Evolutionary conservation across 2,797 vertebrate species (phyloP).

Genomic region (Chelonia mydas): DNA sequence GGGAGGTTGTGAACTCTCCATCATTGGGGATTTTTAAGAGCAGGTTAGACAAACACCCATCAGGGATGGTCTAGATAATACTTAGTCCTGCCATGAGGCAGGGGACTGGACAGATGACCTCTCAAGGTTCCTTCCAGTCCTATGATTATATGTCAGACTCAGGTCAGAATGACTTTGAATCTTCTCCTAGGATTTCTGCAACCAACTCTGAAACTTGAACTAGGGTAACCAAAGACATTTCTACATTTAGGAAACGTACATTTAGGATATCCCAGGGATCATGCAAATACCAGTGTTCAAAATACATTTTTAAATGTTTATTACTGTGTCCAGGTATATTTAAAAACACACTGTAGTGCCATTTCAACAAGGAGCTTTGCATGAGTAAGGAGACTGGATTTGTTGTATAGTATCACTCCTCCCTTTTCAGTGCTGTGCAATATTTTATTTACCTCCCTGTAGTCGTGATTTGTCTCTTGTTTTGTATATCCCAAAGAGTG

Average conservation of each 20-base stretch:
- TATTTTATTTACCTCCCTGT: conserved; percentile 86
- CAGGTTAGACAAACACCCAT: no score
- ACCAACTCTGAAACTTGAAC: background rate
- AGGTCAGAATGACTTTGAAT: background rate
- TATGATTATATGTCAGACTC: background rate
- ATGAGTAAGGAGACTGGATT: background rate
- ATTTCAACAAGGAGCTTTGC: background rate
- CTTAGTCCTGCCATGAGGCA: no score
- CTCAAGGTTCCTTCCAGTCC: no score
- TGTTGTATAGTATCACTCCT: background rate
- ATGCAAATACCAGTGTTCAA: background rate
- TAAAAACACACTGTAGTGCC: background rate
- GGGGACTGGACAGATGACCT: no score
- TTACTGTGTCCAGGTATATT: fast-evolving
- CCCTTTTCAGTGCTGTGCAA: background rate
- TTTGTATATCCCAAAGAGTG: conserved; percentile 86
- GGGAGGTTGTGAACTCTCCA: no score
- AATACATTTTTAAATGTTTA: background rate
- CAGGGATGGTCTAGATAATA: no score
- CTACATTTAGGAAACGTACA: background rate
- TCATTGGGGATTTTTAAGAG: no score
- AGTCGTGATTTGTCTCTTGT: conserved; percentile 89
- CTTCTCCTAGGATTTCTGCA: background rate
- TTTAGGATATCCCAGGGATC: background rate
- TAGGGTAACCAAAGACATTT: background rate